Conservation (phyloP, 2,797 vertebrate genomes). For the Thaleichthys pacificus region DNA sequence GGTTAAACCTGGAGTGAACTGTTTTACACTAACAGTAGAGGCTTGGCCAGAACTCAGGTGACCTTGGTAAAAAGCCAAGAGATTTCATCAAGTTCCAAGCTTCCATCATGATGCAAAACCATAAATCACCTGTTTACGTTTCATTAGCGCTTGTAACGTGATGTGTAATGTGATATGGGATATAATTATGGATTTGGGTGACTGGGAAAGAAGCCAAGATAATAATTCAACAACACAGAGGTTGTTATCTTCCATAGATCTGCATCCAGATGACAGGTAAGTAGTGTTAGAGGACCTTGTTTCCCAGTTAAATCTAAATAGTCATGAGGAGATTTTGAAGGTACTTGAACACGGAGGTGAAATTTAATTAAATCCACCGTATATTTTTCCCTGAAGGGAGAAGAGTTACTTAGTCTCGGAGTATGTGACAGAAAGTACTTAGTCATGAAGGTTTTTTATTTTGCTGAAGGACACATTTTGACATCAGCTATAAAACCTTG, state of each 20-base stretch:
- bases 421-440: background rate
- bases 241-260: constrained; percentile 22
- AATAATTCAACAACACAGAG: constrained; percentile 39
- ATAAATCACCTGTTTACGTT: constrained; percentile 47
- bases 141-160: constrained; percentile 45
- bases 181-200: constrained; percentile 40
- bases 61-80: constrained; percentile 17
- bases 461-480: background rate
- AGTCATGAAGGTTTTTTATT: background rate
- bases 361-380: background rate
- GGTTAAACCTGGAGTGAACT: background rate
- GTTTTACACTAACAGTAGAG: background rate
- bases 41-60: background rate
- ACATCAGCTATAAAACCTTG: background rate
- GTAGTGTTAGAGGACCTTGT: background rate
- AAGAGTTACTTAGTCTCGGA: constrained; percentile 2
- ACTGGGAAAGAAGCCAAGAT: constrained; percentile 43
- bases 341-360: constrained; percentile 2
- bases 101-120: constrained; percentile 25
- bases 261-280: constrained; percentile 1
- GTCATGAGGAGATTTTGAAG: constrained; percentile 2
- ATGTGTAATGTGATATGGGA: constrained; percentile 40
- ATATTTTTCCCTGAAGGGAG: constrained; percentile 5
- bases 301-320: constrained; percentile 15
- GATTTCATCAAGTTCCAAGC: constrained; percentile 42